phyloP scores from a whole-genome alignment of 2,113 vertebrate genomes.

The Sinocyclocheilus grahami region DNA sequence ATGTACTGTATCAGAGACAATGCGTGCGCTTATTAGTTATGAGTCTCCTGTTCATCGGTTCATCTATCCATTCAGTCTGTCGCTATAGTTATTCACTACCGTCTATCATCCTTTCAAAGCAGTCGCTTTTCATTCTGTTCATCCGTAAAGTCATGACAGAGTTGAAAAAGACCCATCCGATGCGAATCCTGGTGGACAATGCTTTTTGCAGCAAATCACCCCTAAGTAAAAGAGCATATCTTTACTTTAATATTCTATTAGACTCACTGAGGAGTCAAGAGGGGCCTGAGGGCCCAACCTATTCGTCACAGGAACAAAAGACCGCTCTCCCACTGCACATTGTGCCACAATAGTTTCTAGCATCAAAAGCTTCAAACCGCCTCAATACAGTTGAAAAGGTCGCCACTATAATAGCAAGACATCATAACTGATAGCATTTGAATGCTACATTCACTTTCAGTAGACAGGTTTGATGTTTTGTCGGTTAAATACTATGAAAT shows the following conservation, averaged over 20 bases:
- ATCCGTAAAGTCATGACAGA: not conserved
- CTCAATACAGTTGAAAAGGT: constrained; percentile 54
- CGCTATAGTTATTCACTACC: not conserved
- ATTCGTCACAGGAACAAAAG: constrained; percentile 64
- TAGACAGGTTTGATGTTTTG: constrained; percentile 6
- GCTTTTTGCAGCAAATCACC: constrained; percentile 12
- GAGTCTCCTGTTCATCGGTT: not conserved
- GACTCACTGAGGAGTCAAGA: constrained; percentile 53
- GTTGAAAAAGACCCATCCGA: not conserved
- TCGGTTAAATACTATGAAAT: constrained; percentile 3
- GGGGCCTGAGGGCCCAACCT: constrained; percentile 54
- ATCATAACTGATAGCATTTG: constrained; percentile 56
- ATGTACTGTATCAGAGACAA: not conserved
- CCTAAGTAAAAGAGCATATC: constrained; percentile 38
- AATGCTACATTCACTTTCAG: constrained; percentile 41
- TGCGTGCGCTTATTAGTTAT: not conserved
- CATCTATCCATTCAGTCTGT: not conserved
- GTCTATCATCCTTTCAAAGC: constrained; percentile 4
- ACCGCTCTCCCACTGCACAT: constrained; percentile 44
- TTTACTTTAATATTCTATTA: constrained; percentile 52
- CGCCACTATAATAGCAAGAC: constrained; percentile 45
- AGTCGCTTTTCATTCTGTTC: constrained; percentile 9
- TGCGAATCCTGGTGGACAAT: not conserved
- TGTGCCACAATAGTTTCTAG: constrained; percentile 52
- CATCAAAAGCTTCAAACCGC: constrained; percentile 57